These are phyloP conservation scores for Oncorhynchus tshawytscha DNA, from an alignment of 2,113 vertebrate genomes.

Conservation along the genomic window DNA sequence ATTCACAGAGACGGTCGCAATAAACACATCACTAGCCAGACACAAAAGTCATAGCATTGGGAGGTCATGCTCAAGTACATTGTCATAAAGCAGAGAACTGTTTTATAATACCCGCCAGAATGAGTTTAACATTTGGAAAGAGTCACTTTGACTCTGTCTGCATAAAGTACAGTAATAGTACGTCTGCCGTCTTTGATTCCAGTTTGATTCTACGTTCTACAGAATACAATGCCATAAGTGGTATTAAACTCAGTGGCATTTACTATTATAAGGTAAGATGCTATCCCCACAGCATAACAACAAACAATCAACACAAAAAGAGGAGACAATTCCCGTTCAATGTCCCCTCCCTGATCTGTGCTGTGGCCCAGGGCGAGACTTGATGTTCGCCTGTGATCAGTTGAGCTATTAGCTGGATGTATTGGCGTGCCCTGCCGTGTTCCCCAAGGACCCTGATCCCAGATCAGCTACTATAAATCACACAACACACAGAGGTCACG, in stretches of 20 bases:
- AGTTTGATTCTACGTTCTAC: neutral
- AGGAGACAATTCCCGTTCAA: neutral
- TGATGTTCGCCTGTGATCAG: slow-evolving; percentile 11
- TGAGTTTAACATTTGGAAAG: neutral
- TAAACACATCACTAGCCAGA: neutral
- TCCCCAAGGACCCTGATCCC: slow-evolving; percentile 25
- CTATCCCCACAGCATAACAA: neutral
- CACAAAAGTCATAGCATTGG: slow-evolving; percentile 5
- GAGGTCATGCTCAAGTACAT: neutral
- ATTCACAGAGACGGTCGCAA: neutral
- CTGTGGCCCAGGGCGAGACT: slow-evolving; percentile 1
- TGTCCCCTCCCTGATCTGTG: neutral
- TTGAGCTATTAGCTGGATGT: slow-evolving; percentile 37
- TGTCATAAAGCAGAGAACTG: neutral
- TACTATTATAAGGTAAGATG: neutral
- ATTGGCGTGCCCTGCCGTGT: slow-evolving; percentile 15
- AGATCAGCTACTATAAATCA: slow-evolving; percentile 28
- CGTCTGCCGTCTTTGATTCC: too few relatives aligned
- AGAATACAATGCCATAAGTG: neutral
- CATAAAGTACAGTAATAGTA: neutral
- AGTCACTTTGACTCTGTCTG: neutral
- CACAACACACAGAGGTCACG: neutral
- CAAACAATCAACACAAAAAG: neutral
- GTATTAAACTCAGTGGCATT: neutral
- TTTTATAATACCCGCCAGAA: neutral